These are phyloP conservation scores for Napeogenes sylphis DNA, from an alignment of 2,888 invertebrate genomes.

Conservation along the genomic window DNA sequence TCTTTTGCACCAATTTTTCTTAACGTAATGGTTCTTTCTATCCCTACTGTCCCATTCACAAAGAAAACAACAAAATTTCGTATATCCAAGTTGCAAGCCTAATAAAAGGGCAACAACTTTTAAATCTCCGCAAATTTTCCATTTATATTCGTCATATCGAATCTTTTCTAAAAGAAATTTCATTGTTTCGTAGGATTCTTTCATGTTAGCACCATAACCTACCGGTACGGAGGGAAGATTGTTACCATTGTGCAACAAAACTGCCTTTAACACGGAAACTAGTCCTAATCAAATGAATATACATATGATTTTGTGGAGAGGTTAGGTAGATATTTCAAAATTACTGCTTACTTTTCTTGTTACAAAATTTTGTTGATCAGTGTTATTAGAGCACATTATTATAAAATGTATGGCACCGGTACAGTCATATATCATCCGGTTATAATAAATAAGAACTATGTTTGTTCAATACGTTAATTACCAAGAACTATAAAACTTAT, in stretches of 20 bases:
- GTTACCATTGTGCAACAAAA: constrained; percentile 17
- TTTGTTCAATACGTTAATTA: no score
- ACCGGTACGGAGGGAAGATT: constrained; percentile 10
- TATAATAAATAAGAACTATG: no score
- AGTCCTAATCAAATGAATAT: no score
- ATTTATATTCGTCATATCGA: constrained; percentile 7
- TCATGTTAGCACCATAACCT: constrained; percentile 10
- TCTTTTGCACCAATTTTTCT: constrained; percentile 9
- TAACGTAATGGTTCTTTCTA: neutral
- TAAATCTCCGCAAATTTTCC: no score
- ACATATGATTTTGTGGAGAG: no score
- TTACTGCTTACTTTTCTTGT: no score
- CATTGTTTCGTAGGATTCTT: constrained; percentile 15
- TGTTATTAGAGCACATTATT: no score
- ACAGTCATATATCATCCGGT: no score
- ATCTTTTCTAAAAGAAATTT: constrained; percentile 5
- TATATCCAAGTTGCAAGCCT: constrained; percentile 7
- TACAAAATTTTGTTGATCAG: no score
- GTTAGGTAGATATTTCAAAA: no score
- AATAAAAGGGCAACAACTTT: constrained; percentile 1
- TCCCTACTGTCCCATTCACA: constrained; percentile 13
- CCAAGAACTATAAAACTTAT: no score
- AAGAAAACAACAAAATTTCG: constrained; percentile 12
- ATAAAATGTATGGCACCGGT: no score
- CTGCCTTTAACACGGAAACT: constrained; percentile 17